These are phyloP conservation scores for Xerus rutilus DNA, from an alignment of 2,797 vertebrate species.

Conservation along the genomic window DNA sequence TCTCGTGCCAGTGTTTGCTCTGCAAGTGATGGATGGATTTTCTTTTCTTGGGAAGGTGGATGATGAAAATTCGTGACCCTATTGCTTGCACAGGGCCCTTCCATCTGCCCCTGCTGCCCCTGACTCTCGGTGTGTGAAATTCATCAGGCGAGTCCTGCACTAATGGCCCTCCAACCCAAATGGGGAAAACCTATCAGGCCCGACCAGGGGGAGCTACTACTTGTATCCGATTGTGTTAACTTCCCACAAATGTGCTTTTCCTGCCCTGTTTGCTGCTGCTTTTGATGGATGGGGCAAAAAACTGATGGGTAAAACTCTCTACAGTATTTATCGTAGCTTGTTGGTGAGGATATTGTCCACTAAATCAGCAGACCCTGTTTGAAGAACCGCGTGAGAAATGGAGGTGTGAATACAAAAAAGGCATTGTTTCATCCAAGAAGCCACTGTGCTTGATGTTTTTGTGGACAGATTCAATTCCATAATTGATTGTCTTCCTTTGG, in stretches of 20 bases:
- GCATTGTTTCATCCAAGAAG: constrained; percentile 65
- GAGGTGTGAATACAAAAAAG: constrained; percentile 43
- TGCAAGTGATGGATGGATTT: constrained; percentile 24
- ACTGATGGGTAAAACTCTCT: not conserved
- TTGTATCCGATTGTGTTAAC: not conserved
- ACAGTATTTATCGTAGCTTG: constrained; percentile 53
- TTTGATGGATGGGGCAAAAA: constrained; percentile 46
- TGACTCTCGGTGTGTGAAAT: not conserved
- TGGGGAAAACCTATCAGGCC: not conserved
- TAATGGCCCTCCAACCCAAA: not conserved
- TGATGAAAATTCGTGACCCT: constrained; percentile 44
- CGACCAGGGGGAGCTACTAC: not conserved
- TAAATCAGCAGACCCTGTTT: constrained; percentile 66
- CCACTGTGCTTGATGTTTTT: constrained; percentile 51
- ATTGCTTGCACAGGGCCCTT: not conserved
- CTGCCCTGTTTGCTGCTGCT: not conserved
- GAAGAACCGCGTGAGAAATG: constrained; percentile 66
- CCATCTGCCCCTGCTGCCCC: not conserved
- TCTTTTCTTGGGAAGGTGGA: not conserved
- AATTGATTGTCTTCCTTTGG: constrained; percentile 67
- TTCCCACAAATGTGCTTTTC: not conserved
- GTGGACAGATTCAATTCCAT: constrained; percentile 51
- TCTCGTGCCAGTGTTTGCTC: not conserved
- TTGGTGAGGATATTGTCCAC: constrained; percentile 56
- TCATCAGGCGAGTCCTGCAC: not conserved